Base-by-base conservation (phyloP, 2,113 vertebrate genomes). In the Empidonax alnorum region DNA sequence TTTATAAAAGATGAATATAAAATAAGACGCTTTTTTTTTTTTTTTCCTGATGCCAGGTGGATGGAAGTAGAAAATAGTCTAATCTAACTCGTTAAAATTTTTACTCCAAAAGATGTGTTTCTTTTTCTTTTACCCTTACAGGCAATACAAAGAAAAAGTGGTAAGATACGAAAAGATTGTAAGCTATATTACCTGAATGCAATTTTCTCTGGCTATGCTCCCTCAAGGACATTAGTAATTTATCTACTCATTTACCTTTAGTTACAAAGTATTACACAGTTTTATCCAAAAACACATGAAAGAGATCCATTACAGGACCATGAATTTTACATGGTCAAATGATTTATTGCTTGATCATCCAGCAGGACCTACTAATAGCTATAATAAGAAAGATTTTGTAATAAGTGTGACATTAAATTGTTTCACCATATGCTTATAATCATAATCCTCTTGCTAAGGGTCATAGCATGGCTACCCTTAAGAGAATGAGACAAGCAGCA, bases 341-440 rank as follows among this genome's bases (percentile, higher is more conserved):
- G 75, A 93, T 90, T 66, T 86, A 94, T 90, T 92, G 14, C 76
- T 77, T 67, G 73, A 84, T 92, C 89, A 75, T 75, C 47, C 56
- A 88, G 20, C 3, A 84, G 49, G 39, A 86, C 42, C 42, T 87
- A 80, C 82, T 88, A 85, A 84, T 74, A 95, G 50, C 31, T 84
- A 24, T 21, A 88, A 75, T 44, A 81, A 42, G 24, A 20, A 87
- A 81, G 33, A 49, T 23, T 83, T 68, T 42, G 30, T 88, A 94
- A 86, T 59, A 84, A 80, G 25, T 56, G 71, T 84, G 47, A 44
- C 67, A 72, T 84, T 83, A 74, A 69, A 42, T 66, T 77, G 2
- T 93, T 95, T 91, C n/a, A 87, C 74, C 84, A 81, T 91, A 94
- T 87, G 84, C 37, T 91, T 35, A 56, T 84, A 75, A 81, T 79